Evolutionary conservation across 2,113 vertebrate genomes (phyloP).

Genomic region (Pholis gunnellus): DNA sequence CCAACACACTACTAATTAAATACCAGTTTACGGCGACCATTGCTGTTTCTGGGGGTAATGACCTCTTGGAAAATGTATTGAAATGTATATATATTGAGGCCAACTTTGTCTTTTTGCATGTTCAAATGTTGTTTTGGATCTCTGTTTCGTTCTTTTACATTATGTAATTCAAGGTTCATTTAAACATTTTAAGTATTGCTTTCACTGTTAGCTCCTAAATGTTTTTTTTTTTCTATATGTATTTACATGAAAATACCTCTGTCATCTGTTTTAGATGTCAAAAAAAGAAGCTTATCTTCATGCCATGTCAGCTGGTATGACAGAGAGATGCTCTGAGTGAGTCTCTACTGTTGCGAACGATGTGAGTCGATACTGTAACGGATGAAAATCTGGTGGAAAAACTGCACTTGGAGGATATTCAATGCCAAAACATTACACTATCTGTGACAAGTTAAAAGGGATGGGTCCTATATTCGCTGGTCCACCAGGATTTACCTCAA

Average conservation of each 20-base stretch:
- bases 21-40: slow-evolving; percentile 24
- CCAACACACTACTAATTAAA: slow-evolving; percentile 52
- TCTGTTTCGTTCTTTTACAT: slow-evolving; percentile 64
- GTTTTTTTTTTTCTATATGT: slow-evolving; percentile 60
- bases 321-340: slow-evolving; percentile 17
- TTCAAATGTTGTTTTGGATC: slow-evolving; percentile 70
- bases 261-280: slow-evolving; percentile 67
- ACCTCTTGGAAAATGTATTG: slow-evolving; percentile 31
- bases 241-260: slow-evolving; percentile 82
- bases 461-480: slow-evolving; percentile 5
- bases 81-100: slow-evolving; percentile 68
- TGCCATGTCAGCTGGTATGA: slow-evolving; percentile 41
- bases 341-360: slow-evolving; percentile 36
- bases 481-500: slow-evolving; percentile 69
- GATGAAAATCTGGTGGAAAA: slow-evolving; percentile 30
- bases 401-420: slow-evolving; percentile 48
- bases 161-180: slow-evolving; percentile 66
- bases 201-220: slow-evolving; percentile 67
- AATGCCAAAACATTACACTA: slow-evolving; percentile 69
- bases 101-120: slow-evolving; percentile 79
- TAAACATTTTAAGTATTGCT: slow-evolving; percentile 66
- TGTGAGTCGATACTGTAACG: slow-evolving; percentile 26
- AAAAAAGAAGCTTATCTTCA: slow-evolving; percentile 50
- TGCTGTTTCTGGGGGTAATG: slow-evolving; percentile 30
- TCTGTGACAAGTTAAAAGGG: slow-evolving; percentile 23